Percentiles rank a stretch among this genome's conserved stretches.
Evolutionary conservation across 2,797 vertebrate genomes (phyloP).

Genomic region (Prunella strophiata): DNA sequence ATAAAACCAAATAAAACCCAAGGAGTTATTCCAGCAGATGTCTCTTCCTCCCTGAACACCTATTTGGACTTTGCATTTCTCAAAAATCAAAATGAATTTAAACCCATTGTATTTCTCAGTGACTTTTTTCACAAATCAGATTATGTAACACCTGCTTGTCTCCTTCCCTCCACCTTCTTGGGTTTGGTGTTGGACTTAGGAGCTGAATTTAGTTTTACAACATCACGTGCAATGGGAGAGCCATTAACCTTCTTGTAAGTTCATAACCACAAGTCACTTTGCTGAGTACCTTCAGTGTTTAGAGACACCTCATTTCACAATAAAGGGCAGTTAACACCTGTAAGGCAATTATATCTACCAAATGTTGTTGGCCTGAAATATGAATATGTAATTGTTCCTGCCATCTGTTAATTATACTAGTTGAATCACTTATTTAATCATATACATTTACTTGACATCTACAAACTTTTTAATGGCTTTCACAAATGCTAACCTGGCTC

Average conservation of each 20-base stretch:
- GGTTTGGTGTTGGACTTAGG: background rate
- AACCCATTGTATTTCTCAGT: conserved; percentile 37
- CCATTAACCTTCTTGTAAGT: conserved; percentile 50
- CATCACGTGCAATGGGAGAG: background rate
- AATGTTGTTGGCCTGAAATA: conserved; percentile 78
- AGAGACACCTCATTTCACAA: conserved; percentile 69
- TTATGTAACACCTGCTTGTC: conserved; percentile 58
- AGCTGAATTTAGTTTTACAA: conserved; percentile 50
- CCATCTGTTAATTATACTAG: conserved; percentile 83
- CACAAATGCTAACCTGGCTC: conserved; percentile 37
- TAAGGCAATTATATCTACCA: conserved; percentile 83
- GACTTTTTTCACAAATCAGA: conserved; percentile 52
- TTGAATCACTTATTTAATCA: conserved; percentile 78
- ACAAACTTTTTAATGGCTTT: conserved; percentile 71
- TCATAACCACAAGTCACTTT: conserved; percentile 70
- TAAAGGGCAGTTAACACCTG: conserved; percentile 80
- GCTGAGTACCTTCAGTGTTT: conserved; percentile 57
- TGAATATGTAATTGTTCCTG: conserved; percentile 78
- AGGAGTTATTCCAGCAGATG: conserved; percentile 61
- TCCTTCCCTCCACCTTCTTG: conserved; percentile 23
- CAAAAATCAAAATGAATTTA: conserved; percentile 60
- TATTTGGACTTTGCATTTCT: conserved; percentile 61
- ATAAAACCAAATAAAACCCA: background rate
- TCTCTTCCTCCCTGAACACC: conserved; percentile 45
- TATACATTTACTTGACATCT: conserved; percentile 71